A percentile compares a stretch with the other conserved stretches of the same genome.
phyloP scores from a whole-genome alignment of 2,888 invertebrate genomes.

The Drosophila anomelani region DNA sequence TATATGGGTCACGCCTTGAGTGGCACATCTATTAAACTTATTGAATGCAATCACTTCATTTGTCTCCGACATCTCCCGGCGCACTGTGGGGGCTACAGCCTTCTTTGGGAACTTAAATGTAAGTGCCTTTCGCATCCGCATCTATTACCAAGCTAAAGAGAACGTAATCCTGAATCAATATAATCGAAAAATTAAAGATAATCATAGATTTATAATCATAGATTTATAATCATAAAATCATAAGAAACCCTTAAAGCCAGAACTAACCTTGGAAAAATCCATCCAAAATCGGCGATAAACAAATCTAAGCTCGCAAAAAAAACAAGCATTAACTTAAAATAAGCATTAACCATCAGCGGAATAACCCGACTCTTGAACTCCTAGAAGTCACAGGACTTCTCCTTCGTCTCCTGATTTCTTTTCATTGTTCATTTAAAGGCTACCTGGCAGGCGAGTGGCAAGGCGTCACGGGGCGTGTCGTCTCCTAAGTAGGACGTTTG shows the following conservation, averaged over 20 bases:
- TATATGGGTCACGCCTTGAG: conserved; percentile 67
- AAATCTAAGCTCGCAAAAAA: no score
- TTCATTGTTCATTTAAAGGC: conserved; percentile 19
- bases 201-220: no score
- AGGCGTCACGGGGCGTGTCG: background rate
- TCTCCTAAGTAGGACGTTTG: conserved; percentile 59
- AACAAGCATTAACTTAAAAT: no score
- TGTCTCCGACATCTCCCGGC: conserved; percentile 37
- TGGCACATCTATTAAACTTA: conserved; percentile 61
- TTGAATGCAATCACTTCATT: conserved; percentile 61
- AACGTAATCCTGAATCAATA: background rate
- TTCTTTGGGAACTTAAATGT: background rate
- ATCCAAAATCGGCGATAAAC: no score
- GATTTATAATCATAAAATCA: no score
- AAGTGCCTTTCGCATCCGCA: no score
- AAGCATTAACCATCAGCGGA: no score
- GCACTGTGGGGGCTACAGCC: background rate
- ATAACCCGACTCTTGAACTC: no score
- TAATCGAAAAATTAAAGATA: no score
- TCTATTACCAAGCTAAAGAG: background rate
- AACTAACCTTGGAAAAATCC: no score
- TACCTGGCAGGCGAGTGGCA: conserved; percentile 12
- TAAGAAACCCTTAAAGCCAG: no score
- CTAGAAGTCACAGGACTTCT: background rate
- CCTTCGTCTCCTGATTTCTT: conserved; percentile 15